These are phyloP conservation scores for Panthera uncia DNA, from an alignment of 2,113 vertebrate species.

Conservation along the genomic window DNA sequence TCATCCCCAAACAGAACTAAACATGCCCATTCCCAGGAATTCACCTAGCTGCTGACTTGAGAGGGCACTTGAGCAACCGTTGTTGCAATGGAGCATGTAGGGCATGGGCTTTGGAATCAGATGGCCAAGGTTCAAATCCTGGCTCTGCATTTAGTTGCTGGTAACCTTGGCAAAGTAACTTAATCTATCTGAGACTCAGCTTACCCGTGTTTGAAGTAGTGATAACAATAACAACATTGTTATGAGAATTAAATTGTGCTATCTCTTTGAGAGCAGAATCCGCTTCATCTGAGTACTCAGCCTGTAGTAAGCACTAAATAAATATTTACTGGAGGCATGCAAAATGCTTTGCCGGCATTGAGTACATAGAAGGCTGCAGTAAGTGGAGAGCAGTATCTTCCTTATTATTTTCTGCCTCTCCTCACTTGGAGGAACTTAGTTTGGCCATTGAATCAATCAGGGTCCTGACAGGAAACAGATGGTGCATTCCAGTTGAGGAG, in stretches of 20 bases:
- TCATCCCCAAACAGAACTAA: background rate
- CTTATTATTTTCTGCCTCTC: constrained; percentile 20
- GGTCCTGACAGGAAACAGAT: constrained; percentile 61
- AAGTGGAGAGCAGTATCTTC: background rate
- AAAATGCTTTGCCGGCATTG: background rate
- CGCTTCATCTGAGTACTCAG: background rate
- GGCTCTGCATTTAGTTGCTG: background rate
- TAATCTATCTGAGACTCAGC: background rate
- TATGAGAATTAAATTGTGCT: background rate
- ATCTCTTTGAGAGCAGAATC: background rate
- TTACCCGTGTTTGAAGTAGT: background rate
- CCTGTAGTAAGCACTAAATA: background rate
- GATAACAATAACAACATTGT: background rate
- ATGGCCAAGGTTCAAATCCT: background rate
- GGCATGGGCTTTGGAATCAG: background rate
- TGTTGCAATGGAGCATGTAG: background rate
- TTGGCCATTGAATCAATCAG: background rate
- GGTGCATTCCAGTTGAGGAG: background rate
- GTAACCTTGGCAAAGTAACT: background rate
- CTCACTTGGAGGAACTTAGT: constrained; percentile 10
- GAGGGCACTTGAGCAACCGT: background rate
- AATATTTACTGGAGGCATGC: background rate
- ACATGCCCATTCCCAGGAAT: background rate
- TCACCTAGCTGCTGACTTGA: background rate
- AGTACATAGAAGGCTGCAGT: background rate